These are phyloP conservation scores for Melanargia galathea DNA, from an alignment of 2,888 invertebrate species.

Conservation along the genomic window DNA sequence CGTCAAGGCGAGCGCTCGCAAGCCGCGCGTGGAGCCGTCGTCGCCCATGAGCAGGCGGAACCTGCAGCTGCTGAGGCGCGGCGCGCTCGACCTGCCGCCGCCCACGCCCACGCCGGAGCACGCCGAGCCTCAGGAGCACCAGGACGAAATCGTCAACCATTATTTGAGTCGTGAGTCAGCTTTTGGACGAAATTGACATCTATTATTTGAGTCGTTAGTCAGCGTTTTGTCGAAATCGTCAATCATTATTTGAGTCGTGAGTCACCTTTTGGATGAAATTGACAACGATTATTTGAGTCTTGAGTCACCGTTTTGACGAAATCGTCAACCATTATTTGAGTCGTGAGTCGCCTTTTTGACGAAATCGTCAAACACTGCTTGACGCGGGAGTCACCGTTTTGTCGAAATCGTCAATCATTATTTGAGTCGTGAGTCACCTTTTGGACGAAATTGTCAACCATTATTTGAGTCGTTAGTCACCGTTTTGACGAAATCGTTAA, in stretches of 20 bases:
- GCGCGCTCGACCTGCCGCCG: slow-evolving; percentile 58
- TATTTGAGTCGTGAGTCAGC: slow-evolving; percentile 67
- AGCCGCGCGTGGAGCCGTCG: slow-evolving; percentile 53
- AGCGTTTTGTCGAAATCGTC: slow-evolving; percentile 61
- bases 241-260: slow-evolving; percentile 72
- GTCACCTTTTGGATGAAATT: slow-evolving; percentile 45
- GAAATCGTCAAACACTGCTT: too few species aligned
- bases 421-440: slow-evolving; percentile 62
- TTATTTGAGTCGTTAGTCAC: slow-evolving; percentile 56
- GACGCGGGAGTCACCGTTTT: background rate
- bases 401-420: slow-evolving; percentile 71
- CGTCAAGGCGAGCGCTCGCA: slow-evolving; percentile 52
- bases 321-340: slow-evolving; percentile 71
- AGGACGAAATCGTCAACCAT: slow-evolving; percentile 69
- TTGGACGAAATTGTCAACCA: background rate
- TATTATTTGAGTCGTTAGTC: slow-evolving; percentile 57
- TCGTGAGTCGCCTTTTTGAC: slow-evolving; percentile 57
- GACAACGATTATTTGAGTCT: background rate
- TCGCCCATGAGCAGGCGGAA: slow-evolving; percentile 79
- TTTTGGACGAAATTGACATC: too few species aligned
- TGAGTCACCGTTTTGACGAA: slow-evolving; percentile 46
- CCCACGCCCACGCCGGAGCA: slow-evolving; percentile 40
- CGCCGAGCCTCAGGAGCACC: slow-evolving; percentile 48
- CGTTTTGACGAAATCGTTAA: too few species aligned
- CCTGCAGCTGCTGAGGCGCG: slow-evolving; percentile 75